Evolutionary conservation across 23 tunicate genomes (phyloP).

Genomic region (Trididemnum miniatum): DNA sequence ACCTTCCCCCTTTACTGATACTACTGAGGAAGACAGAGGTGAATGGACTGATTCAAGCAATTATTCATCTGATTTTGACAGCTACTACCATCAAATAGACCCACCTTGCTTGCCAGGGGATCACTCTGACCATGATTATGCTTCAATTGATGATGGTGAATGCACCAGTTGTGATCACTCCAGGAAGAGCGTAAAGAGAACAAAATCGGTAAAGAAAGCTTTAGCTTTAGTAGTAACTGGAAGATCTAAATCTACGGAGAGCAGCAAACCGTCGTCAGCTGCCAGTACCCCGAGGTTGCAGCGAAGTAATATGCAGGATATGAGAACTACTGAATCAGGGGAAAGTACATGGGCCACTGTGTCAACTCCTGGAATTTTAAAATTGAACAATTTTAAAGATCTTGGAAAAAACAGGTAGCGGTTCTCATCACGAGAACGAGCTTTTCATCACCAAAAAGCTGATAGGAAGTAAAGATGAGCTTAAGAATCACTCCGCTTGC

Average conservation of each 20-base stretch:
- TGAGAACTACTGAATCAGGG: background rate
- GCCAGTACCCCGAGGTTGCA: conserved; percentile 13
- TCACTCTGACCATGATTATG: conserved; percentile 28
- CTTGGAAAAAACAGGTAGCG: conserved; percentile 13
- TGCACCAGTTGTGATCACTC: background rate
- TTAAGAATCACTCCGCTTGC: too few relatives aligned
- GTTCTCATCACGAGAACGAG: too few relatives aligned
- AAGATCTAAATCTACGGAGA: conserved; percentile 1
- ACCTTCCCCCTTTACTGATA: background rate
- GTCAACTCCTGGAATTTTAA: conserved; percentile 34
- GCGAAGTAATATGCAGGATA: conserved; percentile 27
- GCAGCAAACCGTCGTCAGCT: background rate
- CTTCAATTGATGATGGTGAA: background rate
- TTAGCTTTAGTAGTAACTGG: conserved; percentile 14
- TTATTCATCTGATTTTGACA: background rate
- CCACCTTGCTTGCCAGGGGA: conserved; percentile 16
- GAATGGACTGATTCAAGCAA: conserved; percentile 6
- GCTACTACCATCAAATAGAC: conserved; percentile 25
- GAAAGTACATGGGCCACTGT: conserved; percentile 34
- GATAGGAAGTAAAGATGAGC: too few relatives aligned
- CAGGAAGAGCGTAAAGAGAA: background rate
- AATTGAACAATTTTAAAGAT: conserved; percentile 31
- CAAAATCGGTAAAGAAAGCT: conserved; percentile 20
- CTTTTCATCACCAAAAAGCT: too few relatives aligned
- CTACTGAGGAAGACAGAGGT: background rate